Conservation (phyloP, 2,797 vertebrate species). For the Helostoma temminkii region DNA sequence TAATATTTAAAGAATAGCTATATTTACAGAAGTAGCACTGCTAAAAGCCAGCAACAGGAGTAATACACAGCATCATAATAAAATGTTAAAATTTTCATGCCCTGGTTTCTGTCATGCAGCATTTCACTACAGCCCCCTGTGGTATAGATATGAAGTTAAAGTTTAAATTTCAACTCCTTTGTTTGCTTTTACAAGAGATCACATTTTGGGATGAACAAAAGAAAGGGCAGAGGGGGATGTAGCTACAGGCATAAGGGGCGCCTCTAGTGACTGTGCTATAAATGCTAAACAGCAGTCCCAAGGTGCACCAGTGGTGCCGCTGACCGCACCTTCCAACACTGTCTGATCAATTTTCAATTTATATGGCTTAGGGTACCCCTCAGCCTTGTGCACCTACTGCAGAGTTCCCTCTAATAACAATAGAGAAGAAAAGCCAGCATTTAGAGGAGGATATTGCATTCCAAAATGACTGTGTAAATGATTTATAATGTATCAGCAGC, state of each 20-base stretch:
- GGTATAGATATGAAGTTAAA: constrained; percentile 54
- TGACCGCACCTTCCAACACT: constrained; percentile 67
- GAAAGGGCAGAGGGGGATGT: constrained; percentile 20
- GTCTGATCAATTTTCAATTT: constrained; percentile 88
- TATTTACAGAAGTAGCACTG: constrained; percentile 25
- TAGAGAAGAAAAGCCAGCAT: constrained; percentile 78
- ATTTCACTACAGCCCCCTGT: constrained; percentile 42
- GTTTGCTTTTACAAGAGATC: constrained; percentile 62
- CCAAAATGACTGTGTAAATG: constrained; percentile 84
- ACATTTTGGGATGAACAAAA: constrained; percentile 60
- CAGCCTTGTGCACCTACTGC: constrained; percentile 60
- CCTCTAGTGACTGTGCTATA: constrained; percentile 66
- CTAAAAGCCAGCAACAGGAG: constrained; percentile 19
- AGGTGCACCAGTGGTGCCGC: constrained; percentile 57
- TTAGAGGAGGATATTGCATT: constrained; percentile 84
- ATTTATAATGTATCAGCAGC: constrained; percentile 85
- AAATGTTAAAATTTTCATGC: constrained; percentile 39
- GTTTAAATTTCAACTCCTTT: constrained; percentile 63
- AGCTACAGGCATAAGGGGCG: constrained; percentile 49
- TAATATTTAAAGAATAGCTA: constrained; percentile 20
- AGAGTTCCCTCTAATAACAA: constrained; percentile 78
- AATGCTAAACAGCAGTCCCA: constrained; percentile 81
- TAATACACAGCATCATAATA: constrained; percentile 21
- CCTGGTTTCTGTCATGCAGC: constrained; percentile 45
- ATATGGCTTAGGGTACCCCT: constrained; percentile 77